Evolutionary conservation across 2,888 invertebrate genomes (phyloP).

Genomic region (Altica lythri): DNA sequence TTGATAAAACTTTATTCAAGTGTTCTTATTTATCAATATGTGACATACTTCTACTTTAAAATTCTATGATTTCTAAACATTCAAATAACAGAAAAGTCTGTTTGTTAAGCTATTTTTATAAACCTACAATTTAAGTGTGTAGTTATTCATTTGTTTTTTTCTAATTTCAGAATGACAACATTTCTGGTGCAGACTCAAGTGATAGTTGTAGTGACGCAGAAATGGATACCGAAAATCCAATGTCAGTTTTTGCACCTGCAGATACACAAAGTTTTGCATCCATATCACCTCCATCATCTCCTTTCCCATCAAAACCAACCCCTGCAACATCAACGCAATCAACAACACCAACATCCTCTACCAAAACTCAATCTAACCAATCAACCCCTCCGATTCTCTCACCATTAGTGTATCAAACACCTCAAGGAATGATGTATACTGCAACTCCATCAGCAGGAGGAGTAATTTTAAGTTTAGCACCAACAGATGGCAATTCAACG

Average conservation of each 20-base stretch:
- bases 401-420: slow-evolving; percentile 56
- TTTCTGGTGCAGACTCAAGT: slow-evolving; percentile 55
- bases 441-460: slow-evolving; percentile 56
- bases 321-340: slow-evolving; percentile 12
- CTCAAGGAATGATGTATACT: slow-evolving; percentile 59
- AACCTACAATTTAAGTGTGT: too few relatives aligned
- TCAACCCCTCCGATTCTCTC: slow-evolving; percentile 44
- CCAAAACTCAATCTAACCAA: slow-evolving; percentile 24
- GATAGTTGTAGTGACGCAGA: slow-evolving; percentile 55
- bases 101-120: too few relatives aligned
- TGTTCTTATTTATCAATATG: too few relatives aligned
- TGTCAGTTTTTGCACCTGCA: slow-evolving; percentile 39
- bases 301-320: slow-evolving; percentile 30
- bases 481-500: slow-evolving; percentile 47
- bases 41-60: too few relatives aligned
- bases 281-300: slow-evolving; percentile 43
- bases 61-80: too few relatives aligned
- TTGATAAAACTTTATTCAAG: too few relatives aligned
- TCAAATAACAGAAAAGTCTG: too few relatives aligned
- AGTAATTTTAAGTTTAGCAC: slow-evolving; percentile 56
- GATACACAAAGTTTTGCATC: slow-evolving; percentile 38
- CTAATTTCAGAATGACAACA: slow-evolving; percentile 57
- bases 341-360: slow-evolving; percentile 36
- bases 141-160: too few relatives aligned
- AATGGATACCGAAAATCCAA: slow-evolving; percentile 44